Evolutionary conservation across 2,888 invertebrate genomes (phyloP).

Genomic region (Perizoma flavofasciatum): DNA sequence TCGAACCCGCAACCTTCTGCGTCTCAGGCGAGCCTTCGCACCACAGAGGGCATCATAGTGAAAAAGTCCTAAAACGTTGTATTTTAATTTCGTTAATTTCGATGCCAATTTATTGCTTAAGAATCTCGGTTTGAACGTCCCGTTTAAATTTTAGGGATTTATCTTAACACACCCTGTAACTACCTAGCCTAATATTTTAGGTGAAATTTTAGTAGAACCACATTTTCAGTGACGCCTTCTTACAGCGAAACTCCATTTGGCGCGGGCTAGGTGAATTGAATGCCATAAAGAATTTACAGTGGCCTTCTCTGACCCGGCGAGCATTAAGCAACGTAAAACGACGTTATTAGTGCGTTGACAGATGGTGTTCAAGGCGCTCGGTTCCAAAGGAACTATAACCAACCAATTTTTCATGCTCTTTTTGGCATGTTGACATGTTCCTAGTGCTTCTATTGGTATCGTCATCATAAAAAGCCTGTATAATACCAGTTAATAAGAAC

Average conservation of each 20-base stretch:
- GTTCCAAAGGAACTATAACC: slow-evolving; percentile 7
- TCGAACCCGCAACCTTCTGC: no score
- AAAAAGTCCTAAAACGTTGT: no score
- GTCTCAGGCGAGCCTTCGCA: no score
- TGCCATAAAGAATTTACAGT: slow-evolving; percentile 55
- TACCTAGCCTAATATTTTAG: slow-evolving; percentile 28
- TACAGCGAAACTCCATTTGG: slow-evolving; percentile 66
- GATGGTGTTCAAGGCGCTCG: slow-evolving; percentile 41
- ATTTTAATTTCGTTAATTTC: no score
- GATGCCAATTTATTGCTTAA: no score
- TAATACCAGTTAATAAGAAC: no score
- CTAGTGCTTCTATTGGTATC: not conserved
- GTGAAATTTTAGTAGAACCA: slow-evolving; percentile 31
- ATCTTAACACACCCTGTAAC: no score
- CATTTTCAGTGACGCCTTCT: slow-evolving; percentile 44
- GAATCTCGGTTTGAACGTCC: no score
- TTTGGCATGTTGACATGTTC: slow-evolving; percentile 1
- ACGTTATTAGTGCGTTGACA: slow-evolving; percentile 49
- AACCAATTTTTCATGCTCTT: slow-evolving; percentile 16
- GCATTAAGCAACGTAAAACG: slow-evolving; percentile 49
- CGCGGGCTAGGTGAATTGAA: slow-evolving; percentile 48
- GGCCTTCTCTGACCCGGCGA: slow-evolving; percentile 46
- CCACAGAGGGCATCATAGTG: no score
- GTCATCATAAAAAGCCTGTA: not conserved
- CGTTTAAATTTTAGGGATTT: no score